Conservation (phyloP, 92 coral and sea anemone species). For the Hydrozoanthus gracilis region DNA sequence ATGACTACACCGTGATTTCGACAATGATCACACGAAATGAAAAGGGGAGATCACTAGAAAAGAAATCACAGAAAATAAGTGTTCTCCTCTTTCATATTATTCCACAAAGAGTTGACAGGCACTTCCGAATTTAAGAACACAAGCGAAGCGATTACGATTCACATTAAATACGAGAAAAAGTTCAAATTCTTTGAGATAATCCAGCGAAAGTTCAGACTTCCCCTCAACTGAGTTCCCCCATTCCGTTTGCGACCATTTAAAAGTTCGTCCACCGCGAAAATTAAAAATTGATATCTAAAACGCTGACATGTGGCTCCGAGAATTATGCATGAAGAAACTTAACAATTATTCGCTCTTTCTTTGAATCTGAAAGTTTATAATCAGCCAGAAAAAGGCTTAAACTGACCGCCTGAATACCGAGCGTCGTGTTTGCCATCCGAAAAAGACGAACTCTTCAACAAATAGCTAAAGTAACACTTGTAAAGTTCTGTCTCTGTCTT, state of each 20-base stretch:
- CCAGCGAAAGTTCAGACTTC: background rate
- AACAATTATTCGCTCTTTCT: slow-evolving; percentile 32
- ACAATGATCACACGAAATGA: slow-evolving; percentile 13
- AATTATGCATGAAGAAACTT: slow-evolving; percentile 86
- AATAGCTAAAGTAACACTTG: background rate
- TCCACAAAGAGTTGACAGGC: slow-evolving; percentile 6
- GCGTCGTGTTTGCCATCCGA: background rate
- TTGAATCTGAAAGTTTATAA: background rate
- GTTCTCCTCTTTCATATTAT: background rate
- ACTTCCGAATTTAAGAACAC: slow-evolving; percentile 35
- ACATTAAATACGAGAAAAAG: slow-evolving; percentile 7
- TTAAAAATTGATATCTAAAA: slow-evolving; percentile 89
- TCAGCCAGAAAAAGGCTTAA: slow-evolving; percentile 1
- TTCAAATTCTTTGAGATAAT: background rate
- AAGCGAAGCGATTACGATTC: background rate
- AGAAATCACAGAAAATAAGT: slow-evolving; percentile 45
- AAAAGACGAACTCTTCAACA: background rate
- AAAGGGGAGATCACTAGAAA: slow-evolving; percentile 26
- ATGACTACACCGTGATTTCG: background rate
- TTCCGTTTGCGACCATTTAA: slow-evolving; percentile 36
- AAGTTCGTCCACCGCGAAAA: slow-evolving; percentile 60
- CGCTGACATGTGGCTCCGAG: slow-evolving; percentile 95
- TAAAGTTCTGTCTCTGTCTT: slow-evolving; percentile 50
- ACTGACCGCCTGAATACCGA: background rate
- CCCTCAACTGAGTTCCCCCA: slow-evolving; percentile 15